Conservation (phyloP, 2,888 invertebrate genomes). For the Mylabris sibirica region DNA sequence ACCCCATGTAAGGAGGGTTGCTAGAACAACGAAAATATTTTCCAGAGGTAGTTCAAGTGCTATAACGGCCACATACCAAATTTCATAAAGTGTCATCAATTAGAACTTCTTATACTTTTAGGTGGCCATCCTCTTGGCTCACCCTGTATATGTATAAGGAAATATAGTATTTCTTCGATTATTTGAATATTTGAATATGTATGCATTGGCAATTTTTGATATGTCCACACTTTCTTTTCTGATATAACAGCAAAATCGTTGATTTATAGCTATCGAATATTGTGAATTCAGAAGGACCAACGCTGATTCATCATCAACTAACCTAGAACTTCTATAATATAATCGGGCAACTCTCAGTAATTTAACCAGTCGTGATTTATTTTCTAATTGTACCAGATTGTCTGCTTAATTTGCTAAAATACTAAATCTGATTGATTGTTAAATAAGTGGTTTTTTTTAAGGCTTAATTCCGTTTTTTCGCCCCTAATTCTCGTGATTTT, state of each 20-base stretch:
- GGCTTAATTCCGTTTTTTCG: not conserved
- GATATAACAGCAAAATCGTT: constrained; percentile 9
- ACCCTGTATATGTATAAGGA: no score
- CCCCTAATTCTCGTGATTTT: not conserved
- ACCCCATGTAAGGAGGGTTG: no score
- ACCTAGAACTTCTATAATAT: constrained; percentile 6
- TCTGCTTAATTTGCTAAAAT: constrained; percentile 11
- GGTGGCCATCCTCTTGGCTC: no score
- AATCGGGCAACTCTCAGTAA: not conserved
- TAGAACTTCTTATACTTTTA: no score
- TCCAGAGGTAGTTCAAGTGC: no score
- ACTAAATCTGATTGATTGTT: constrained; percentile 11
- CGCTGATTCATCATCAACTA: constrained; percentile 10
- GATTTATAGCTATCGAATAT: constrained; percentile 11
- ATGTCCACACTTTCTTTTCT: constrained; percentile 5
- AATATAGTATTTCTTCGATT: not conserved
- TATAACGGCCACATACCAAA: no score
- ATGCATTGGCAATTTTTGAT: not conserved
- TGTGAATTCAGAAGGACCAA: constrained; percentile 6
- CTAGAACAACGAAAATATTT: no score
- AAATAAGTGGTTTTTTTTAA: not conserved
- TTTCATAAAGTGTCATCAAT: no score
- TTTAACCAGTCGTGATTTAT: constrained; percentile 13
- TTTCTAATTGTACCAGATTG: constrained; percentile 11
- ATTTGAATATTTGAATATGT: constrained; percentile 8